Base-by-base conservation (phyloP, 2,797 vertebrate genomes). In the Dallia pectoralis region DNA sequence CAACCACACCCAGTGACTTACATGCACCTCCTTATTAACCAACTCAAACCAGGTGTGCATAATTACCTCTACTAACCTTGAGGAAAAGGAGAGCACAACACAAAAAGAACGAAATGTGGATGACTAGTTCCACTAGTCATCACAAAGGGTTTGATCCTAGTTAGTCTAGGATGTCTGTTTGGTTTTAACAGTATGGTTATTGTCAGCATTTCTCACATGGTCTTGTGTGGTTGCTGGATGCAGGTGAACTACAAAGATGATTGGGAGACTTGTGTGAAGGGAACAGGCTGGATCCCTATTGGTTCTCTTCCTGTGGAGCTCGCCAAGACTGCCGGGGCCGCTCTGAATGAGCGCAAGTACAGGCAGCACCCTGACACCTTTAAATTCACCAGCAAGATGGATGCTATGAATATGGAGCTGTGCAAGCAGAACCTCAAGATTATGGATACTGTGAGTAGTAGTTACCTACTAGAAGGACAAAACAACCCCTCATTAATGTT, bases 251-350 rank as follows among this genome's bases (percentile, higher is more conserved):
- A 97, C 78, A 97, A 96, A 76, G 79, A 88, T 73, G 96, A 98
- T 56, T 96, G 95, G 70, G 94, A 96, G 73, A 89, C 11, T 71
- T 94, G 86, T 25, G 85, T 96, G 70, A 97, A 96, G 84, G 96
- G 96, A 71, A 88, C 82, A 4, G 95, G 95, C 69, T 98, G 97
- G 96, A 79, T 98, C 33, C 95, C 97, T 3, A 94, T 97, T 29
- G 96, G 96, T 56, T 98, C 96, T 25, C 81, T 97, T n/a, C 96
- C 96, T 0, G 93, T 94, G 69, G 96, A 98, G 82, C 96, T 92
- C 85, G 96, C 88, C 67, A 98, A 94, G 90, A 79, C 88, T 68
- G 97, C 97, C 49, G 94, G 82, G 19, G 89, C 91, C 5, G 97
- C 96, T 49, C 71, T 98, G 74, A 88, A 95, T 80, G 97, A 99